Evolutionary conservation across 2,888 invertebrate genomes (phyloP), one percentile per base, ranked within the genome.

Genomic region (Enoplolaimus lenunculus): DNA sequence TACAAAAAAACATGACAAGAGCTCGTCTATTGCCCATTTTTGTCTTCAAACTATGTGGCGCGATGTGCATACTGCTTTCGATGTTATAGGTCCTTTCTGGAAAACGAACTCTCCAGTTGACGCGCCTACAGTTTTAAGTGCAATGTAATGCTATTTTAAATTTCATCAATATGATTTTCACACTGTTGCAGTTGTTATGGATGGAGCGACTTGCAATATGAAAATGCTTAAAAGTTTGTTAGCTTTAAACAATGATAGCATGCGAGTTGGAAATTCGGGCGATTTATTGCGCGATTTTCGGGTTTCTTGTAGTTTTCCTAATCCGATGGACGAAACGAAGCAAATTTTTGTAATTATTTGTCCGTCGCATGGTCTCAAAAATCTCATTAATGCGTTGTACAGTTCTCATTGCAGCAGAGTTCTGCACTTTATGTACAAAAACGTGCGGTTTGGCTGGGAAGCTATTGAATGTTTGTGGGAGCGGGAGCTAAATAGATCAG

Each of bases 151-250:
- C 30, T 62, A 29, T 13, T 30, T 62, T 29, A 66, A 31, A 66
- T 31, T 66, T 66, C 26, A 31, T n/a, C 13, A 21, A 33, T 66
- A 66, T 34, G 34, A n/a, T 7, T 66, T 66, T 31, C 7, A 30
- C 2, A 34, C 34, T 3, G 7, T 34, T n/a, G 31, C 7, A 7
- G 30, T 66, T 66, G 31, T 66, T 7, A n/a, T 66, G 34, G 67
- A 66, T 34, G 67, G 67, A 2, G 67, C 67, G 26, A 34, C 67
- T 29, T 31, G 33, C 33, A 66, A 66, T 66, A 31, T 33, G n/a
- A 30, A 21, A 21, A 31, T 66, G 30, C 7, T 66, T 3, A 66
- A 66, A 66, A 66, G 7, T 30, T 13, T 66, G 16, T 13, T 66
- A 2, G 3, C n/a, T 3, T 21, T 66, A 13, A 13, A 29, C 2